phyloP scores from a whole-genome alignment of 2,797 vertebrate species.

The Odontamblyopus lacepedii region DNA sequence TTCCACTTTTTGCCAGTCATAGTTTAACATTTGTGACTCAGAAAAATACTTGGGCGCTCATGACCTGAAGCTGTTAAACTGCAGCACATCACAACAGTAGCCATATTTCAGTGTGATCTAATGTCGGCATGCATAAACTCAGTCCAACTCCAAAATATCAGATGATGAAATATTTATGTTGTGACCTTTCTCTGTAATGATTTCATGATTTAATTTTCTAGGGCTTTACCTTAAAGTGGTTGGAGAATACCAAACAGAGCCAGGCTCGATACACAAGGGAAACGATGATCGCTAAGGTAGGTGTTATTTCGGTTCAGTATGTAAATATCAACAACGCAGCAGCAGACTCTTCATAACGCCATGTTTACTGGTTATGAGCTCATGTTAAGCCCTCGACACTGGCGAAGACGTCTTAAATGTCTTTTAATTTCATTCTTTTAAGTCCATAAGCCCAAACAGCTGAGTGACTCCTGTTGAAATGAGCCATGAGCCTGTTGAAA shows the following conservation, averaged over 20 bases:
- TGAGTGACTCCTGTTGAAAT: conserved; percentile 50
- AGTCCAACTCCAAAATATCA: conserved; percentile 71
- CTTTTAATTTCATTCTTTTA: conserved; percentile 49
- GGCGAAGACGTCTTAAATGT: conserved; percentile 41
- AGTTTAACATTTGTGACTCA: background rate
- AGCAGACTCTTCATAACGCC: conserved; percentile 59
- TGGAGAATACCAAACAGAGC: conserved; percentile 70
- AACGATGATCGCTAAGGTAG: conserved; percentile 60
- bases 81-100: conserved; percentile 14
- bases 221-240: conserved; percentile 70
- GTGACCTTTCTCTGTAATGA: conserved; percentile 76
- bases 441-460: conserved; percentile 49
- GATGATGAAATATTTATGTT: conserved; percentile 80
- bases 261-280: conserved; percentile 29
- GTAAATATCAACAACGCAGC: conserved; percentile 75
- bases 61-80: background rate
- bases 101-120: conserved; percentile 34
- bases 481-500: conserved; percentile 34
- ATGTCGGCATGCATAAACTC: conserved; percentile 57
- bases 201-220: conserved; percentile 76
- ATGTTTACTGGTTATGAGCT: conserved; percentile 36
- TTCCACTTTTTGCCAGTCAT: too few relatives aligned
- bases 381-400: conserved; percentile 42
- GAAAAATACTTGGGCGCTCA: background rate
- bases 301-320: conserved; percentile 70